Base-by-base conservation (phyloP, 2,113 vertebrate species). In the Hemibagrus wyckioides region DNA sequence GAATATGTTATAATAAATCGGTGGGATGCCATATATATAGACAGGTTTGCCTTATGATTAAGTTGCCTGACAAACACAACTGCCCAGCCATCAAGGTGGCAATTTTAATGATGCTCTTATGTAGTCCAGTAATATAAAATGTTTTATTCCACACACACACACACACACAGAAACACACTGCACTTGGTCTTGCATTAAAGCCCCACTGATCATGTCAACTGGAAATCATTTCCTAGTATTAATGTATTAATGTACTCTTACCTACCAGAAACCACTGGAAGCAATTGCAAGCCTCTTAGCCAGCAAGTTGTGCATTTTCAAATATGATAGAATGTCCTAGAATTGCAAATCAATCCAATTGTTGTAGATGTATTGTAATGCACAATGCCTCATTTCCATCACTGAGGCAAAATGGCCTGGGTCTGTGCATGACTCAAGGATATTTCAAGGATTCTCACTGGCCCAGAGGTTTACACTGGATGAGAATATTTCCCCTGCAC, bases 401-500 rank as follows among this genome's bases (percentile, higher is more conserved):
- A 52, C 1, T 30, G 75, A 52, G 48, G 48, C 75, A 52, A 77
- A 77, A 77, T 77, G 75, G 48, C 23, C 71, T 28, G 41, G 23
- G 44, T 5, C 71, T 44, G 39, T 48, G 39, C 41, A 19, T 52
- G 48, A 77, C n/a, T 52, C 14, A 77, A 52, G 28, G 28, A 52
- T 52, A 52, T 30, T n/a, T 30, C 2, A 52, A 50, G 73, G 25
- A 77, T 50, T 30, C 44, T 52, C 48, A 52, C 75, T 77, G 15
- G 75, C 75, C 50, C 48, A 77, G 48, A 77, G 75, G 15, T 77
- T 77, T 30, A 77, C 44, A 25, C 73, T 48, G 44, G 23, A 77
- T 77, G 30, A 77, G 48, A 77, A 30, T 52, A 52, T 77, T 52
- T 77, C 28, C 28, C 28, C 39, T 76, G 73, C 41, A 48, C 1